These are phyloP conservation scores for Ancistrus triradiatus DNA, from an alignment of 2,113 vertebrate genomes.

Conservation along the genomic window DNA sequence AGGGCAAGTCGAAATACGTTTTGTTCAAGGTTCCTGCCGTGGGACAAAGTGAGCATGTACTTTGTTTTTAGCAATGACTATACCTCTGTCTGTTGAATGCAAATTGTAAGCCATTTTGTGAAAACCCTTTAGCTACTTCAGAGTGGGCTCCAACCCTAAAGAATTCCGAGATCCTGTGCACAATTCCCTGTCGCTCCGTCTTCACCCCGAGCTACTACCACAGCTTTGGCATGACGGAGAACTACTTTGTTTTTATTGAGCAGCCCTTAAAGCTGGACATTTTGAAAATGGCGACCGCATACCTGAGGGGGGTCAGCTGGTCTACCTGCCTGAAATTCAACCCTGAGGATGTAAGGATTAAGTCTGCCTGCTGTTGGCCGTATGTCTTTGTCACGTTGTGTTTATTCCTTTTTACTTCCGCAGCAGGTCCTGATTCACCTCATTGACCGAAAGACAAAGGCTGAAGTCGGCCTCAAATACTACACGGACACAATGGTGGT, in stretches of 20 bases:
- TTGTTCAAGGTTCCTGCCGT: conserved; percentile 82
- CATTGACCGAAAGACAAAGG: conserved; percentile 79
- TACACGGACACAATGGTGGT: conserved; percentile 75
- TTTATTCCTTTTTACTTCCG: conserved; percentile 23
- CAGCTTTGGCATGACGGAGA: conserved; percentile 89
- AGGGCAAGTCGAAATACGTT: conserved; percentile 86
- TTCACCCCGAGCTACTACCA: conserved; percentile 91
- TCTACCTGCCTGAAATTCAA: conserved; percentile 80
- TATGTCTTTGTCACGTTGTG: too few species aligned
- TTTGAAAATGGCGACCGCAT: conserved; percentile 87
- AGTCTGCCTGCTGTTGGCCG: not conserved
- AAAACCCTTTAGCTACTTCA: conserved; percentile 42
- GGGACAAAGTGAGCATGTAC: conserved; percentile 62
- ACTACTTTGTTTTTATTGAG: conserved; percentile 87
- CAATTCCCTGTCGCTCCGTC: conserved; percentile 76
- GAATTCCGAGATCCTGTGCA: conserved; percentile 75
- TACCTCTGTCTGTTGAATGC: not conserved
- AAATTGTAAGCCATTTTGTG: not conserved
- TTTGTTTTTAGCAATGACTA: not conserved
- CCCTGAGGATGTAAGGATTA: conserved; percentile 76
- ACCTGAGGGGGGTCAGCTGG: conserved; percentile 85
- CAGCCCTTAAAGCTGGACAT: conserved; percentile 89
- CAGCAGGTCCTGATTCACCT: conserved; percentile 87
- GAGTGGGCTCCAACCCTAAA: conserved; percentile 65
- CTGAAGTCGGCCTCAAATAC: conserved; percentile 72